Evolutionary conservation across 2,797 vertebrate genomes (phyloP).

Genomic region (Sebastes dallii): DNA sequence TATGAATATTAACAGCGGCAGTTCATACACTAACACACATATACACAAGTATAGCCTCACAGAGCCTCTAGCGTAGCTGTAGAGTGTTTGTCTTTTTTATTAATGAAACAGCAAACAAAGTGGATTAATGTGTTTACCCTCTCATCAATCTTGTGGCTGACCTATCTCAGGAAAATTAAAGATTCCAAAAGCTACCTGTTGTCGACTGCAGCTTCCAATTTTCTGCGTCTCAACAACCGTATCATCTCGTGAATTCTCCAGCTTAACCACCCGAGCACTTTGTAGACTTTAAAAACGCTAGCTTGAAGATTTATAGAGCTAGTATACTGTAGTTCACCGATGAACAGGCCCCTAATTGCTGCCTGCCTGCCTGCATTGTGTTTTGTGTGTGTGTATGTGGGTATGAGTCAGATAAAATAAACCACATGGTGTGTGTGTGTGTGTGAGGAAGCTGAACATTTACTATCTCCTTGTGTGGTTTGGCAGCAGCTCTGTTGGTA

Average conservation of each 20-base stretch:
- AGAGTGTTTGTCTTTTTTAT: neutral
- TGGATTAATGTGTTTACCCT: conserved; percentile 4
- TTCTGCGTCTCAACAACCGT: neutral
- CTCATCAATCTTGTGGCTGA: neutral
- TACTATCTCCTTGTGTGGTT: conserved; percentile 84
- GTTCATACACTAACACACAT: no score
- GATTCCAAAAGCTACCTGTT: neutral
- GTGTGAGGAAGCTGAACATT: conserved; percentile 68
- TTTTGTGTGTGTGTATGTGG: conserved; percentile 51
- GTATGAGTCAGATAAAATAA: conserved; percentile 69
- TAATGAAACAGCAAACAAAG: neutral
- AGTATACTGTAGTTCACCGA: conserved; percentile 57
- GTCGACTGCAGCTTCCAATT: neutral
- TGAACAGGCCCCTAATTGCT: conserved; percentile 75
- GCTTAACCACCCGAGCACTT: conserved; percentile 34
- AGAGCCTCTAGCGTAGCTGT: no score
- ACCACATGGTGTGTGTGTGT: conserved; percentile 65
- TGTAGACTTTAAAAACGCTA: conserved; percentile 44
- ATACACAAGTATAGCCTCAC: no score
- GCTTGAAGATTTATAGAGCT: conserved; percentile 65
- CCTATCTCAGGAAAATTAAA: neutral
- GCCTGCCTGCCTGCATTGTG: conserved; percentile 64
- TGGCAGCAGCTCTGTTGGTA: conserved; percentile 71
- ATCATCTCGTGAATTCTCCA: conserved; percentile 49
- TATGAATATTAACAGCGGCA: no score